Conservation (phyloP, 2,888 invertebrate species). For the Yponomeuta malinellus region DNA sequence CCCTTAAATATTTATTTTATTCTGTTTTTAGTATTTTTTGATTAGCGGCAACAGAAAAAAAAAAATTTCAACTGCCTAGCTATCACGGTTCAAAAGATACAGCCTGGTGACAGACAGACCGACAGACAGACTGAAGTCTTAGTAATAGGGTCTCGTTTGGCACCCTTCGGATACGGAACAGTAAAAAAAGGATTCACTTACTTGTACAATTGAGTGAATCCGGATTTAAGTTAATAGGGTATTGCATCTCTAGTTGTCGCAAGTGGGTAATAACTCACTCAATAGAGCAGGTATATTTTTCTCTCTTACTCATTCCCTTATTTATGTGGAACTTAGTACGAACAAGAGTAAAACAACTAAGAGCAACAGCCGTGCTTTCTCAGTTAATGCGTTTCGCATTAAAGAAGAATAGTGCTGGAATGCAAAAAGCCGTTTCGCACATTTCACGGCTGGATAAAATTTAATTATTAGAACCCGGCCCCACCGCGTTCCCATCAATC, state of each 20-base stretch:
- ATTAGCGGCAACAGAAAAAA: too few relatives aligned
- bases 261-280: too few relatives aligned
- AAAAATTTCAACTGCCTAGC: too few relatives aligned
- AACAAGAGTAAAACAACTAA: background rate
- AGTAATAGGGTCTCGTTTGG: too few relatives aligned
- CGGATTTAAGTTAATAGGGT: too few relatives aligned
- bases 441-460: background rate
- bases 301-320: background rate
- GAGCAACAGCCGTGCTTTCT: background rate
- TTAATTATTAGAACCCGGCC: slow-evolving; percentile 1
- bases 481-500: slow-evolving; percentile 5
- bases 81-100: too few relatives aligned
- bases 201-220: too few relatives aligned
- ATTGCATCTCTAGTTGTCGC: too few relatives aligned
- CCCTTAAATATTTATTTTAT: too few relatives aligned
- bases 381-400: background rate
- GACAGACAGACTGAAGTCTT: too few relatives aligned
- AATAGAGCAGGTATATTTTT: background rate
- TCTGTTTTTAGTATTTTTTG: too few relatives aligned
- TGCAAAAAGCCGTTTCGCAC: background rate
- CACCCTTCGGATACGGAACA: background rate
- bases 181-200: background rate
- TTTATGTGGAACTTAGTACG: background rate
- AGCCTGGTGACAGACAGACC: too few relatives aligned
- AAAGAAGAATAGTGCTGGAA: background rate